Base-by-base conservation (phyloP, 2,113 vertebrate species). In the Heliornis fulica region DNA sequence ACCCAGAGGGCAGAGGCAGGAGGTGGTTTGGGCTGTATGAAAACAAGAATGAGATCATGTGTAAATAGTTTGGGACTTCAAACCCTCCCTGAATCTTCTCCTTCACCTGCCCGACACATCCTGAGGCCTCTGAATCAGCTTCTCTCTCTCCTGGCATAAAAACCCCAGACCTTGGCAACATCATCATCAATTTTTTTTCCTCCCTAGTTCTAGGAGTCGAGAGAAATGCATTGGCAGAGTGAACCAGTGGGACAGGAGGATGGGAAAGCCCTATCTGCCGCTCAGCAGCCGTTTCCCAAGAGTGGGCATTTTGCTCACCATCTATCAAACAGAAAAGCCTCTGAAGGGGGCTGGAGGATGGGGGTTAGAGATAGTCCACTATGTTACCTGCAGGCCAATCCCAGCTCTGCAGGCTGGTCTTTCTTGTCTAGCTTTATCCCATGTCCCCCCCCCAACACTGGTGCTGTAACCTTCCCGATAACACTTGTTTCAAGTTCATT, bases 401-500 rank as follows among this genome's bases (percentile, higher is more conserved):
- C 96, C 72, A 90, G 97, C 91, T 84, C 94, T 57, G 36, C 64
- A 75, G 75, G 46, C 93, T 53, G 83, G 92, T 34, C 77, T 97
- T 87, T 93, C 97, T 94, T 93, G 86, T 89, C 40, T 64, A 23
- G 74, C 57, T 76, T 91, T 91, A 91, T 88, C 72, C 96, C 0
- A 2, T 86, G 51, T 79, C 72, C 76, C 81, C 75, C 76, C 81
- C 79, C 92, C 88, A 94, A 87, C 83, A 60, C 92, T 90, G 96
- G 96, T 93, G 83, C 90, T 84, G 86, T 97, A 94, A 92, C 86
- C 90, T 93, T 81, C 83, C 84, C 6, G 97, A 98, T 98, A 98
- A 98, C 97, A 97, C 98, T 98, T 98, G 97, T 98, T 98, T 98
- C 96, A 97, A 98, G 98, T 98, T 98, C 98, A 99, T 98, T 99